Evolutionary conservation across 1,140 invertebrate genomes (phyloP).

Genomic region (Nomia melanderi): DNA sequence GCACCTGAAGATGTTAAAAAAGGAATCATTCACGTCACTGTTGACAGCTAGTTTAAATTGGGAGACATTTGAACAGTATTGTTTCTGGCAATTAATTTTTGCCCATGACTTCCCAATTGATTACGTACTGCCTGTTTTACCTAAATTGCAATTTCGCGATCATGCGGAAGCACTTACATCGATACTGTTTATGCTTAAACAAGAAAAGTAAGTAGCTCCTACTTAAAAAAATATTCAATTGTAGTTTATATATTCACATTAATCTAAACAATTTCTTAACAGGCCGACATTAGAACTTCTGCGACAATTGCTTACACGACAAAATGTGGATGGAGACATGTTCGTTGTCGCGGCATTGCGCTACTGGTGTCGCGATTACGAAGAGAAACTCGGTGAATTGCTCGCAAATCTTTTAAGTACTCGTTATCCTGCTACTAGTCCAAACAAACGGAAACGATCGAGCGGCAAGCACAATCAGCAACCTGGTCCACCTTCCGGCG

Average conservation of each 20-base stretch:
- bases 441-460: slow-evolving; percentile 93
- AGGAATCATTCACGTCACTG: slow-evolving; percentile 86
- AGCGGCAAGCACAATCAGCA: slow-evolving; percentile 84
- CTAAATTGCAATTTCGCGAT: slow-evolving; percentile 92
- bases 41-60: slow-evolving; percentile 93
- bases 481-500: slow-evolving; percentile 84
- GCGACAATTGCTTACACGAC: slow-evolving; percentile 90
- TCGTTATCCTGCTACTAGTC: slow-evolving; percentile 91
- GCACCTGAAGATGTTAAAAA: slow-evolving; percentile 90
- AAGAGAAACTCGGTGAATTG: slow-evolving; percentile 93
- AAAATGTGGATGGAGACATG: slow-evolving; percentile 86
- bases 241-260: slow-evolving; percentile 16
- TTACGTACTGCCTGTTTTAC: slow-evolving; percentile 93
- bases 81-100: slow-evolving; percentile 96
- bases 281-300: slow-evolving; percentile 93
- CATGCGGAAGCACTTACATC: slow-evolving; percentile 96
- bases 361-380: slow-evolving; percentile 95
- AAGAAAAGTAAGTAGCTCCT: slow-evolving; percentile 87
- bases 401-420: slow-evolving; percentile 89
- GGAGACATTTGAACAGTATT: slow-evolving; percentile 98
- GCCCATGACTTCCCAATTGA: slow-evolving; percentile 96
- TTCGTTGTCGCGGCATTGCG: slow-evolving; percentile 94
- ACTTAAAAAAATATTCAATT: background rate
- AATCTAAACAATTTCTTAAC: slow-evolving; percentile 62
- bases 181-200: slow-evolving; percentile 93